Percentiles rank a stretch among this genome's conserved stretches.
These are phyloP conservation scores for Drosophila quadrilineata DNA, from an alignment of 1,140 invertebrate species.

Conservation along the genomic window DNA sequence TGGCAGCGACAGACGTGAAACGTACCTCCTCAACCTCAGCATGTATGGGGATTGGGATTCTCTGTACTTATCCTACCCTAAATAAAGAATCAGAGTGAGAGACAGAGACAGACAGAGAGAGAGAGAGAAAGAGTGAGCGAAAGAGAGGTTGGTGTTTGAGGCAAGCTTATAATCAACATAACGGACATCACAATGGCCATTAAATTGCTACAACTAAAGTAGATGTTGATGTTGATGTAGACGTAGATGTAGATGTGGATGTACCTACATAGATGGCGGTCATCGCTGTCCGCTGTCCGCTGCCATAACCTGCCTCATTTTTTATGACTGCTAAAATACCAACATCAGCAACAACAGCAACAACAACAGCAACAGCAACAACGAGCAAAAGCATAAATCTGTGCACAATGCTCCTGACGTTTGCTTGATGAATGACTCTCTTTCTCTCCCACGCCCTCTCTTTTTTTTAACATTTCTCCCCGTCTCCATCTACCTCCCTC, in stretches of 20 bases:
- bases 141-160: constrained; percentile 4
- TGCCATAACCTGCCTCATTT: too few species aligned
- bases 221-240: not conserved
- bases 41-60: not conserved
- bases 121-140: not conserved
- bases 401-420: constrained; percentile 59
- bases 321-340: constrained; percentile 29
- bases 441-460: not conserved
- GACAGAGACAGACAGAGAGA: not conserved
- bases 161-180: constrained; percentile 58
- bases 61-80: too few species aligned
- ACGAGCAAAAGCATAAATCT: constrained; percentile 55
- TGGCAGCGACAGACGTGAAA: too few species aligned
- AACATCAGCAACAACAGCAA: not conserved
- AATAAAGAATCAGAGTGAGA: too few species aligned
- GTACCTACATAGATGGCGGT: too few species aligned
- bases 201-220: constrained; percentile 31
- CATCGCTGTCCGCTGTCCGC: too few species aligned
- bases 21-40: too few species aligned
- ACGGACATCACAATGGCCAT: constrained; percentile 55
- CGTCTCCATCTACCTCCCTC: too few species aligned
- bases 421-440: constrained; percentile 48
- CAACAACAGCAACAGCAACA: not conserved
- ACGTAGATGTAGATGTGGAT: too few species aligned
- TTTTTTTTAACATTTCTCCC: not conserved